phyloP scores from a whole-genome alignment of 2,888 invertebrate genomes.

The Agonum fuliginosum region DNA sequence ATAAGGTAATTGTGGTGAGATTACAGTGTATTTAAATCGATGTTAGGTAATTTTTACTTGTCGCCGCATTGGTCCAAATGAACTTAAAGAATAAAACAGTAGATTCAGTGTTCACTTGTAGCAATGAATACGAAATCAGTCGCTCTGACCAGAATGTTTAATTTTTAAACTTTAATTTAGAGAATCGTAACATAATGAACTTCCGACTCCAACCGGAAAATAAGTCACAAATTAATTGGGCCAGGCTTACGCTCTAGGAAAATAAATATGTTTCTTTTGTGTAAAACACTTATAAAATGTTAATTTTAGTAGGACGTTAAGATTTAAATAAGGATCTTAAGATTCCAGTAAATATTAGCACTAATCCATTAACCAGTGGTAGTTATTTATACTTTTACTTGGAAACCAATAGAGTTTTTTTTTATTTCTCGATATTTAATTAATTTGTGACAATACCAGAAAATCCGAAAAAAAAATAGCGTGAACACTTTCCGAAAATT shows the following conservation, averaged over 20 bases:
- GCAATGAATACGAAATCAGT: conserved; percentile 33
- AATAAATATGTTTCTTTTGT: no score
- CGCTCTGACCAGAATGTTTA: conserved; percentile 34
- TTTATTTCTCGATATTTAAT: no score
- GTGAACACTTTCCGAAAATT: no score
- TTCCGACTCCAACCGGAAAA: background rate
- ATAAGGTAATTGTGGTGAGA: background rate
- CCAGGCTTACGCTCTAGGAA: background rate
- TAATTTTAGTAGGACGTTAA: no score
- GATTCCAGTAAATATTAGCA: no score
- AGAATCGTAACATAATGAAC: conserved; percentile 12
- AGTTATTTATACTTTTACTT: no score
- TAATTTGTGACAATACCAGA: no score
- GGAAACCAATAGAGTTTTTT: no score
- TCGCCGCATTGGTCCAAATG: background rate
- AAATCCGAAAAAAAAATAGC: no score
- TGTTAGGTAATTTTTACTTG: conserved; percentile 4
- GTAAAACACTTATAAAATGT: no score
- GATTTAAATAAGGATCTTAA: no score
- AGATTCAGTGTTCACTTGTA: conserved; percentile 28
- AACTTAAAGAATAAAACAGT: conserved; percentile 24
- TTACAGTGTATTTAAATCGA: background rate
- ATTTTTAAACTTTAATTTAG: conserved; percentile 38
- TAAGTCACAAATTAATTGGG: background rate
- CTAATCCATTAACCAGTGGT: no score